A percentile compares a stretch with the other conserved stretches of the same genome.
Evolutionary conservation across 2,113 vertebrate genomes (phyloP).

Genomic region (Leptobrachium ailaonicum): DNA sequence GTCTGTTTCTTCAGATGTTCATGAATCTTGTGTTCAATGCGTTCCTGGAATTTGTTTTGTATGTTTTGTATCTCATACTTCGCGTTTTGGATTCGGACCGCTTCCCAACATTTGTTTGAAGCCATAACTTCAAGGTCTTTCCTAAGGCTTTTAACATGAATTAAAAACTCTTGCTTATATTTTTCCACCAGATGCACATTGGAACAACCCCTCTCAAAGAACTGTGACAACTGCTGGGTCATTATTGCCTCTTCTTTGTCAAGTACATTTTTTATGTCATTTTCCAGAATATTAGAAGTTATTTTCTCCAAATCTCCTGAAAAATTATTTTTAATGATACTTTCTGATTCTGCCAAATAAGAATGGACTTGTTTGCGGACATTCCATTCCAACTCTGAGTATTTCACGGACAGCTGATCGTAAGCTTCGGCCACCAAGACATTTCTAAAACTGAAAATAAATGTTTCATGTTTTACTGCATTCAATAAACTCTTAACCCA

Average conservation of each 20-base stretch:
- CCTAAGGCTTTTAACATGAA: conserved; percentile 55
- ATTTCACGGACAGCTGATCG: conserved; percentile 32
- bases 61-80: conserved; percentile 6
- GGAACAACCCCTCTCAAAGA: conserved; percentile 55
- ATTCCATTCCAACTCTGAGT: conserved; percentile 55
- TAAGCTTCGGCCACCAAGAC: conserved; percentile 46
- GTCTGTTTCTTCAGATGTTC: conserved; percentile 57
- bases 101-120: conserved; percentile 47
- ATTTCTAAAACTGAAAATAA: conserved; percentile 46
- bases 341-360: conserved; percentile 56
- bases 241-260: conserved; percentile 40
- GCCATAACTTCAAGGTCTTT: conserved; percentile 48
- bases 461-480: conserved; percentile 15
- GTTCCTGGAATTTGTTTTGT: not conserved
- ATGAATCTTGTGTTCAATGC: conserved; percentile 57
- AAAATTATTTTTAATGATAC: conserved; percentile 52
- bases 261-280: conserved; percentile 56
- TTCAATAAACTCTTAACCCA: conserved; percentile 56
- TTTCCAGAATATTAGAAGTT: conserved; percentile 44
- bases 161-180: conserved; percentile 58
- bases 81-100: conserved; percentile 45
- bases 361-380: conserved; percentile 58
- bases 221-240: conserved; percentile 8
- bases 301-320: not conserved
- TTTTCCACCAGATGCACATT: conserved; percentile 57